Evolutionary conservation across 2,888 invertebrate species (phyloP).

Genomic region (Xestobium rufovillosum): DNA sequence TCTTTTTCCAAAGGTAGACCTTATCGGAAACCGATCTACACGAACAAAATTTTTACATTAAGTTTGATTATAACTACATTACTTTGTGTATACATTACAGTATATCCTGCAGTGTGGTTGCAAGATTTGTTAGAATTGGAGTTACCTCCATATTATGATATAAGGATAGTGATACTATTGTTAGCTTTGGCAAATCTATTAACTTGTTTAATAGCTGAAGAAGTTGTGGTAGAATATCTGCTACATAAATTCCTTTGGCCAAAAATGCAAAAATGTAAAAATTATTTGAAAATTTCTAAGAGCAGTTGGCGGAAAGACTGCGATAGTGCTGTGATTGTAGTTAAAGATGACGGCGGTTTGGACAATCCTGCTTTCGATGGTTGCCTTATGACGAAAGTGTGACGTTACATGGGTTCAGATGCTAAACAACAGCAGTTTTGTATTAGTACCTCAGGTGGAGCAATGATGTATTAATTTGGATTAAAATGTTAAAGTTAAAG

Average conservation of each 20-base stretch:
- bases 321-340: too few species aligned
- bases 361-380: too few species aligned
- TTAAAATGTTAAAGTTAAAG: too few species aligned
- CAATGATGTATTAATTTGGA: too few species aligned
- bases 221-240: constrained; percentile 50
- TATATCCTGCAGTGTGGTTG: constrained; percentile 46
- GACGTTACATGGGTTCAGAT: too few species aligned
- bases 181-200: constrained; percentile 50
- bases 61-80: constrained; percentile 45
- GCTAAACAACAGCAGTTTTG: too few species aligned
- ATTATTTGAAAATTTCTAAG: too few species aligned
- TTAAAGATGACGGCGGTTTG: too few species aligned
- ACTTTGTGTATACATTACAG: constrained; percentile 47
- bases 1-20: constrained; percentile 61
- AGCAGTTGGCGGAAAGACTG: too few species aligned
- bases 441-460: too few species aligned
- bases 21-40: constrained; percentile 54
- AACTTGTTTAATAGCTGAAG: constrained; percentile 50
- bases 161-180: constrained; percentile 41
- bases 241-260: constrained; percentile 48
- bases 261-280: too few species aligned
- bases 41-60: constrained; percentile 48
- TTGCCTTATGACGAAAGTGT: too few species aligned
- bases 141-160: constrained; percentile 52
- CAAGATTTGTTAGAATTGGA: constrained; percentile 53